A percentile compares a stretch with the other conserved stretches of the same genome.
Evolutionary conservation across 2,113 vertebrate species (phyloP).

Genomic region (Sisor rabdophorus): DNA sequence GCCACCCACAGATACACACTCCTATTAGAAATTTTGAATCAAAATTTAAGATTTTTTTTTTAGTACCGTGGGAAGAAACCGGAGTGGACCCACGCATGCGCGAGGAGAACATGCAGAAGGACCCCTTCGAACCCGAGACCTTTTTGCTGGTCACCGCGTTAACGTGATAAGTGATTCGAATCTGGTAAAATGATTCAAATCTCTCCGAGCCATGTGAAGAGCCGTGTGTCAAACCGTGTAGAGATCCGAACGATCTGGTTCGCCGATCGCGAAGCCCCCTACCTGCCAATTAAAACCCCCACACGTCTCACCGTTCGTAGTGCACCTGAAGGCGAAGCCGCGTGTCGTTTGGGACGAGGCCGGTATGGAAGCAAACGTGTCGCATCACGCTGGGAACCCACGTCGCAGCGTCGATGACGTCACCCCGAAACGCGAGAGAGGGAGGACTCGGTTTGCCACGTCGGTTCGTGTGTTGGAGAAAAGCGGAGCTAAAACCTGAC

Average conservation of each 20-base stretch:
- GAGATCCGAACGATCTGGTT: not conserved
- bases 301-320: constrained; percentile 34
- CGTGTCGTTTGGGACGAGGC: not conserved
- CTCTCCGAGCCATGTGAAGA: too few species aligned
- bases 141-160: too few species aligned
- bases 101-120: too few species aligned
- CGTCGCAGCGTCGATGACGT: constrained; percentile 67
- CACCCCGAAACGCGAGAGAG: not conserved
- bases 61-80: too few species aligned
- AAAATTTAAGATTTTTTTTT: too few species aligned
- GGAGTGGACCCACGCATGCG: too few species aligned
- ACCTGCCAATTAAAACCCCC: not conserved
- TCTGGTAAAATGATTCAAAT: too few species aligned
- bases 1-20: too few species aligned
- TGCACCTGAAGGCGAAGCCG: not conserved
- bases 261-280: not conserved
- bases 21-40: too few species aligned
- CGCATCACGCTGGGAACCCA: not conserved
- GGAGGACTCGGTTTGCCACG: constrained; percentile 71
- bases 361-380: not conserved
- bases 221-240: not conserved
- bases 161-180: too few species aligned
- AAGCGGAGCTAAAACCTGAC: constrained; percentile 25
- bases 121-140: too few species aligned
- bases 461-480: constrained; percentile 64